Base-by-base conservation (phyloP, 2,113 vertebrate genomes). In the Pampusana beccarii region DNA sequence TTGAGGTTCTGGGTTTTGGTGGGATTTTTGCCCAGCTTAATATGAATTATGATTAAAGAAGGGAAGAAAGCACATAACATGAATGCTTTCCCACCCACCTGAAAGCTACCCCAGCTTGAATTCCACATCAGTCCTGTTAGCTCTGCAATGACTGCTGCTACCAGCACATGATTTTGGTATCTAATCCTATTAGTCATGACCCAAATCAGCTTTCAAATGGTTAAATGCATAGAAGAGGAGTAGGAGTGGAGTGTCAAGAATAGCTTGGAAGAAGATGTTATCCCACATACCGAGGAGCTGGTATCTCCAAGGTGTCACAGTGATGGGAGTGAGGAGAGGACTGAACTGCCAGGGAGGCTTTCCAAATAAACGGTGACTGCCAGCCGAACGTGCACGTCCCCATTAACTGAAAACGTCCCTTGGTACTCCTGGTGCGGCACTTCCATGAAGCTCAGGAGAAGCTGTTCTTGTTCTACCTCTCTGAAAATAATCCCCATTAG, bases 211-310 rank as follows among this genome's bases (percentile, higher is more conserved):
- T 92, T 91, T 62, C 91, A 96, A 96, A 96, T 96, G 93, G 93
- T 97, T 97, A 96, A 97, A 96, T 6, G 28, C 86, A 92, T 81
- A 91, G 95, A 97, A 97, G 90, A 80, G 83, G 92, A 97, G 96
- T 95, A 88, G 96, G 95, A 96, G 93, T 93, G 17, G 75, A 60
- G 91, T 38, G 88, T 95, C 93, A 79, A 86, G 95, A 95, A 96
- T 96, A 96, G 86, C 93, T 96, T 96, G 91, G 95, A 95, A 96
- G 95, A 95, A 94, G 95, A 96, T 92, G 95, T 74, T 96, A 94
- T 96, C 96, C 95, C 93, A 94, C 92, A 72, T 96, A 93, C 65
- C 88, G 60, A 93, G 88, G 80, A 97, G 83, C 7, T 95, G 89
- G 94, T 86, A 90, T 94, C 92, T 96, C 85, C 56, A 88, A 96